phyloP scores from a whole-genome alignment of 2,113 vertebrate species.

The Rhadina sibilatrix region DNA sequence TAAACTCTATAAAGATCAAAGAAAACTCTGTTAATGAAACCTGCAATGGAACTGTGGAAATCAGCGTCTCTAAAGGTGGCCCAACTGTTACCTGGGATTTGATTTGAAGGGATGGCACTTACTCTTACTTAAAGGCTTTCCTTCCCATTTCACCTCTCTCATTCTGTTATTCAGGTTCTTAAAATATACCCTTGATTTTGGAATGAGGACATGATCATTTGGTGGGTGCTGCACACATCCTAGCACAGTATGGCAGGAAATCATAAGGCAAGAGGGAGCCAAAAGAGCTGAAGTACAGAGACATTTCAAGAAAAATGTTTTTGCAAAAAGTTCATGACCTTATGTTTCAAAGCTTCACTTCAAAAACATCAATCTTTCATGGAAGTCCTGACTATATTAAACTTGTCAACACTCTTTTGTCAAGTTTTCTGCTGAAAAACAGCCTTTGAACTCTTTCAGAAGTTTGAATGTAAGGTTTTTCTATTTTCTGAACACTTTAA shows the following conservation, averaged over 20 bases:
- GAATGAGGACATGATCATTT: background rate
- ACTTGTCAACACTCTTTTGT: background rate
- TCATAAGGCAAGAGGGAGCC: background rate
- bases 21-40: background rate
- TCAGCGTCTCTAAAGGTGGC: background rate
- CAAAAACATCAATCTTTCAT: background rate
- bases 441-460: background rate
- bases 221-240: background rate
- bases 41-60: background rate
- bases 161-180: background rate
- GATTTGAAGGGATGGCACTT: background rate
- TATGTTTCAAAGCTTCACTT: conserved; percentile 17
- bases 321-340: background rate
- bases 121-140: background rate
- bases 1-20: background rate
- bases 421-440: background rate
- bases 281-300: background rate
- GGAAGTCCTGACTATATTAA: background rate
- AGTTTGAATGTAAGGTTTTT: background rate
- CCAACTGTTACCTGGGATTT: background rate
- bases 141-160: background rate
- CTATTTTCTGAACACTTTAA: background rate
- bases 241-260: background rate
- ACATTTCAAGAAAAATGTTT: background rate
- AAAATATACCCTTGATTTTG: background rate